These are phyloP conservation scores for Tipula confusa DNA, from an alignment of 2,888 invertebrate species.

Conservation along the genomic window DNA sequence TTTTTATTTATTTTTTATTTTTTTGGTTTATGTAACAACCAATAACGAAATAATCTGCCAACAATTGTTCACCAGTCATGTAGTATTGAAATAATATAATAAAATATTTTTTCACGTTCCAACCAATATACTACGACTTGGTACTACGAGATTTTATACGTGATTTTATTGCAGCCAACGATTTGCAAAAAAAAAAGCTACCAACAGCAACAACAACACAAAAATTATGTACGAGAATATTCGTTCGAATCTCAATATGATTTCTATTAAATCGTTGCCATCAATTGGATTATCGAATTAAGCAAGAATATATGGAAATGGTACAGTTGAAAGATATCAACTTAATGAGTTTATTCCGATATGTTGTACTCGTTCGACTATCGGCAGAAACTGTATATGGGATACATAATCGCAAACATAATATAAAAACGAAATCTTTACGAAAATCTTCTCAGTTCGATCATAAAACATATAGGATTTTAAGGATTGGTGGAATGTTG, in stretches of 20 bases:
- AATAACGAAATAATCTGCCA: neutral
- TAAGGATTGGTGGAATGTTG: neutral
- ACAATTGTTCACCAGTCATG: neutral
- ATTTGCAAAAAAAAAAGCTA: no score
- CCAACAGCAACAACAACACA: neutral
- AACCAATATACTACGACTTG: neutral
- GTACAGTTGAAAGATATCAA: neutral
- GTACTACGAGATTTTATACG: neutral
- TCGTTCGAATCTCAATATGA: neutral
- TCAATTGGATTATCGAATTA: conserved; percentile 25
- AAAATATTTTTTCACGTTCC: neutral
- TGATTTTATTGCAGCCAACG: neutral
- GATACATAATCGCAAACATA: neutral
- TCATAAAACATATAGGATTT: neutral
- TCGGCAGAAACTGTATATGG: neutral
- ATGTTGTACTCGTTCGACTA: neutral
- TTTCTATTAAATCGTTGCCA: neutral
- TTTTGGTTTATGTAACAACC: no score
- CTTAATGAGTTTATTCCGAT: neutral
- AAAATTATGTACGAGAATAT: no score
- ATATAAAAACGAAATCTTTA: neutral
- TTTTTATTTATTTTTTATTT: neutral
- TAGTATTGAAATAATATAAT: neutral
- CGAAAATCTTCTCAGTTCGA: neutral
- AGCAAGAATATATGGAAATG: neutral